Base-by-base conservation (phyloP, 1,140 invertebrate genomes). In the Adelges cooleyi region DNA sequence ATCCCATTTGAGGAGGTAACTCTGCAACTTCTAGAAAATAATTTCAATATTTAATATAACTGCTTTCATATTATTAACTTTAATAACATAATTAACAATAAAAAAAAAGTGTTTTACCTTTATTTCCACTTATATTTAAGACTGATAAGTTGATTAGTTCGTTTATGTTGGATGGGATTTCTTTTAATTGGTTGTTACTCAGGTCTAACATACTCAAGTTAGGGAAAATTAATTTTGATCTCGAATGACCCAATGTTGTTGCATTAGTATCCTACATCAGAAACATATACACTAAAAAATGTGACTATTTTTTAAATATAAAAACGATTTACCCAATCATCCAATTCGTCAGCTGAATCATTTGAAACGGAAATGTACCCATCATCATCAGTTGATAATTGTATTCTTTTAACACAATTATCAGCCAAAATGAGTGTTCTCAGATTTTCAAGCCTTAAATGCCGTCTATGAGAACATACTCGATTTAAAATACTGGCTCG, bases 141-240 rank as follows among this genome's bases (percentile, higher is more conserved):
- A 97, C 91, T 38, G 93, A 93, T 0, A 99, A 78, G 73, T 92
- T 90, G 44, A 76, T 81, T 1, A 98, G 78, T 72, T 95, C 87
- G 68, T 92, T 85, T 52, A 98, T 85, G 51, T 87, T 87, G 0
- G 82, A 74, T 2, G 95, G 92, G 48, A 99, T 84, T 70, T 85
- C 83, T 67, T 77, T 80, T 4, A 96, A 74, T 29, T 80, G 79
- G 76, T 99, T 98, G 71, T 89, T 88, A 70, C 90, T 92, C 8
- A 98, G 82, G 75, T 98, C 95, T 68, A 98, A 75, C 86, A 94
- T 94, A 1, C 91, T 95, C 40, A 99, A 80, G 72, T 89, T 90
- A 0, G 95, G 95, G 77, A 95, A 97, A 68, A 98, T 79, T 20
- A 96, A 79, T 54, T 84, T 79, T 1, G 79, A 77, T 70, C 83